phyloP scores from a whole-genome alignment of 2,797 vertebrate genomes.

The Gephyroberyx darwinii region DNA sequence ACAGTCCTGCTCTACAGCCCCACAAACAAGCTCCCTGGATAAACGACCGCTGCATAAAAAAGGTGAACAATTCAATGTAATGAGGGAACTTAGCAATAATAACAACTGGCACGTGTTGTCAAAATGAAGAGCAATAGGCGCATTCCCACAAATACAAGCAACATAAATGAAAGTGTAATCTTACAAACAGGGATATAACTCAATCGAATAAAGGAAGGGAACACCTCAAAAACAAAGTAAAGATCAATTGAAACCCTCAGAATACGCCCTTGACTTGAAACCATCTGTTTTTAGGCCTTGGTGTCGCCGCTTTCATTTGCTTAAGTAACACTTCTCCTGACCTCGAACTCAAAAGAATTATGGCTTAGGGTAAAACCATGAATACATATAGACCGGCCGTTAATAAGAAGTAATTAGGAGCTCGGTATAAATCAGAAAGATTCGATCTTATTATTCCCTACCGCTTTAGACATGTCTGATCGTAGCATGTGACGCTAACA shows the following conservation, averaged over 20 bases:
- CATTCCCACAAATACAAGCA: constrained; percentile 61
- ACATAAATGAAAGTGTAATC: constrained; percentile 59
- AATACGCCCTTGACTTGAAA: constrained; percentile 77
- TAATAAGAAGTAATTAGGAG: constrained; percentile 73
- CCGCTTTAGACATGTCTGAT: constrained; percentile 54
- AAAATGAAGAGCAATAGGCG: constrained; percentile 71
- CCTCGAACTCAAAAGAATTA: constrained; percentile 75
- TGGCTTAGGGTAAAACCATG: constrained; percentile 69
- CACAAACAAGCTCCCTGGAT: constrained; percentile 74
- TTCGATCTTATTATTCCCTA: constrained; percentile 65
- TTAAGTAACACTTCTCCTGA: constrained; percentile 79
- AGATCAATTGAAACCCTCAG: constrained; percentile 53
- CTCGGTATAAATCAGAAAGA: constrained; percentile 71
- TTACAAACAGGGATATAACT: constrained; percentile 69
- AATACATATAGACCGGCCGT: constrained; percentile 64
- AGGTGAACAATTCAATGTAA: constrained; percentile 79
- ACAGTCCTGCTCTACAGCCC: constrained; percentile 61
- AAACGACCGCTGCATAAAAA: constrained; percentile 71
- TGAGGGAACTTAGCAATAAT: constrained; percentile 78
- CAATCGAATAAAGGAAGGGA: constrained; percentile 49
- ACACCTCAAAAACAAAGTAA: constrained; percentile 53
- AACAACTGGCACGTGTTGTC: constrained; percentile 77
- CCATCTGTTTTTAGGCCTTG: constrained; percentile 68
- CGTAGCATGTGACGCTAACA: constrained; percentile 43
- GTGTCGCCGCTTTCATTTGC: constrained; percentile 79